Evolutionary conservation across 1,140 invertebrate genomes (phyloP), one percentile per base, ranked within the genome.

Genomic region (Palaemon carinicauda): DNA sequence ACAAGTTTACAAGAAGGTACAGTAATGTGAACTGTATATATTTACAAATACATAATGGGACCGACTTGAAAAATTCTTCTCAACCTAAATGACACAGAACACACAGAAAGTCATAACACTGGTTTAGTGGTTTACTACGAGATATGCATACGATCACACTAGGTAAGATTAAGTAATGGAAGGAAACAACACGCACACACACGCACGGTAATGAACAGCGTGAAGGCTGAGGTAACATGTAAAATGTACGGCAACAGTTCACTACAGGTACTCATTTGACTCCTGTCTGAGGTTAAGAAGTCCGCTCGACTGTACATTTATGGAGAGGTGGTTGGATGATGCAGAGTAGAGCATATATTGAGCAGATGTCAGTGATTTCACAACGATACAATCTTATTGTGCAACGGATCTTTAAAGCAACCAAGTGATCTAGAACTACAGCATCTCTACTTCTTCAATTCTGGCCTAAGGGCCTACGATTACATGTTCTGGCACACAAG

Each of bases 161-260:
- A 54, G 81, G 69, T 75, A 71, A 74, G 71, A 74, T 53, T 69
- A 21, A 75, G 54, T 69, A 82, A 69, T 65, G 50, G 50, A 24
- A 53, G 75, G 33, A 79, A 79, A 15, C 21, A 41, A 52, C 60
- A 73, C 21, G 73, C 29, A 53, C 33, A 71, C 41, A 53, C 29
- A 80, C 33, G 53, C 21, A 75, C 29, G 41, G 53, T 79, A 33
- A 71, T 80, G 75, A 78, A 85, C 54, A 85, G 60, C 71, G 79
- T 85, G 83, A 69, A 80, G 83, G 83, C 75, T 85, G 83, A 85
- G 83, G 83, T 79, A 78, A 85, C 83, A 79, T 85, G 83, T 82
- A 82, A 52, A 74, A 27, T 78, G 74, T 79, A 31, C 65, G 52
- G 29, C 24, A 71, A 78, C 33, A 50, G 60, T 65, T 79, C 33